phyloP scores from a whole-genome alignment of 2,888 invertebrate species.

The Branchellion lobata region DNA sequence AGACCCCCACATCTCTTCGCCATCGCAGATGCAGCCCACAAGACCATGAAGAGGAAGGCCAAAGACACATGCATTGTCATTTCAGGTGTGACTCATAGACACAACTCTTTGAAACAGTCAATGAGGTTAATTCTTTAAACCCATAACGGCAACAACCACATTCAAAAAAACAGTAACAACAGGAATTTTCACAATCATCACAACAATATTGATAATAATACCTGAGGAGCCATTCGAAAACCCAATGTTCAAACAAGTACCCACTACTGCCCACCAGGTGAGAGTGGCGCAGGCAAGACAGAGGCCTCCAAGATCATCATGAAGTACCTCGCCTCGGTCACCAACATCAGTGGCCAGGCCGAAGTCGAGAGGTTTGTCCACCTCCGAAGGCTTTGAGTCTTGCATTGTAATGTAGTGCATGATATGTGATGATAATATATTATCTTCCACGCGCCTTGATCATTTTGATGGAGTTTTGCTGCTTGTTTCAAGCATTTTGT shows the following conservation, averaged over 20 bases:
- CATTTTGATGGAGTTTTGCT: background rate
- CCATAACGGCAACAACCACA: too few relatives aligned
- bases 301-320: constrained; percentile 99
- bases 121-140: too few relatives aligned
- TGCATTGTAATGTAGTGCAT: background rate
- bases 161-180: too few relatives aligned
- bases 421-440: background rate
- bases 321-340: constrained; percentile 92
- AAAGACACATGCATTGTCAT: constrained; percentile 96
- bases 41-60: constrained; percentile 84
- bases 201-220: too few relatives aligned
- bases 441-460: background rate
- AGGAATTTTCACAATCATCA: too few relatives aligned
- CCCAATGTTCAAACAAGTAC: too few relatives aligned
- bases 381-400: background rate
- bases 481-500: too few relatives aligned
- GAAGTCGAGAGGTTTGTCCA: constrained; percentile 83
- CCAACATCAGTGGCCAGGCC: constrained; percentile 83
- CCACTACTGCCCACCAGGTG: too few relatives aligned
- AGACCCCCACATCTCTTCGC: constrained; percentile 95
- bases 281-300: constrained; percentile 96
- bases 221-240: too few relatives aligned
- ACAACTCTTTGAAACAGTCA: too few relatives aligned
- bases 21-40: constrained; percentile 94
- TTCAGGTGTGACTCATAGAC: constrained; percentile 61